A percentile compares a stretch with the other conserved stretches of the same genome.
These are phyloP conservation scores for Dolichomitus sp. DNA, from an alignment of 2,888 invertebrate species.

Conservation along the genomic window DNA sequence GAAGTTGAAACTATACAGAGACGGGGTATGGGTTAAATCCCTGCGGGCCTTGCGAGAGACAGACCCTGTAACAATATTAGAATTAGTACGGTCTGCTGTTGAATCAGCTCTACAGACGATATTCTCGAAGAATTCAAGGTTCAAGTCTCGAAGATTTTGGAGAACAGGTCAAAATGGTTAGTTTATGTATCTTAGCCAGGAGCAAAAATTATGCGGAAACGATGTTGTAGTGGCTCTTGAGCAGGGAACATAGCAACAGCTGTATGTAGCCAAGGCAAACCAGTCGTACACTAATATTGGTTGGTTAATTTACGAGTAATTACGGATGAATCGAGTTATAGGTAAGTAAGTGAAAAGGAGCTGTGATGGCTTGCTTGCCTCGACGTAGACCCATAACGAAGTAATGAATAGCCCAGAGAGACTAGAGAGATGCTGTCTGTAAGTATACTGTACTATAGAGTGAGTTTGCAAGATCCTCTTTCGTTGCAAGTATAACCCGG, in stretches of 20 bases:
- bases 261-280: constrained; percentile 34
- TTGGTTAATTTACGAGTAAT: constrained; percentile 57
- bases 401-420: constrained; percentile 56
- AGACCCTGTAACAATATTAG: constrained; percentile 62
- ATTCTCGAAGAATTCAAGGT: constrained; percentile 9
- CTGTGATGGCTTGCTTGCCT: constrained; percentile 47
- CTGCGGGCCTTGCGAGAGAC: constrained; percentile 32
- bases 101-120: constrained; percentile 2
- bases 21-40: constrained; percentile 47
- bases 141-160: constrained; percentile 15
- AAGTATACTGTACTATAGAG: not conserved
- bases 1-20: constrained; percentile 56
- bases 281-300: constrained; percentile 24
- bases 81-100: constrained; percentile 53
- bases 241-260: not conserved
- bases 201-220: not conserved
- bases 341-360: constrained; percentile 38
- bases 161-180: constrained; percentile 19
- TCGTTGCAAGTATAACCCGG: constrained; percentile 35
- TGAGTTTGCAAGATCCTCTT: constrained; percentile 22
- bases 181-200: not conserved
- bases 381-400: constrained; percentile 44
- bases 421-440: constrained; percentile 31
- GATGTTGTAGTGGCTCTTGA: not conserved
- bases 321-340: constrained; percentile 57